Base-by-base conservation (phyloP, 2,113 vertebrate species). In the Leptobrachium leishanense region DNA sequence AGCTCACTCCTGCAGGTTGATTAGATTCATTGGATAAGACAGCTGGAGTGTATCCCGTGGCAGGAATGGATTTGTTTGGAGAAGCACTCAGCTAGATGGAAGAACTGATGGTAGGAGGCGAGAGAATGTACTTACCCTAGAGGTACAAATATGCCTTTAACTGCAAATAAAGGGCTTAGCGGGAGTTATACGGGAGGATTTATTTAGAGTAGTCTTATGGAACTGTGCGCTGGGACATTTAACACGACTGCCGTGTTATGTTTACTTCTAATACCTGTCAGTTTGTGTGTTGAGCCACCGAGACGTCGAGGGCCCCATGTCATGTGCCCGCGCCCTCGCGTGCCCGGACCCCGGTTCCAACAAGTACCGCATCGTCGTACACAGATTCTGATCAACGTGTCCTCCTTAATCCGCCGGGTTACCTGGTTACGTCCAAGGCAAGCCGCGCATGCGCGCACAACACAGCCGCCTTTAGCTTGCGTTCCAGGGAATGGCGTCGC, bases 1-100 rank as follows among this genome's bases (percentile, higher is more conserved):
- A 79, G 39, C 82, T 87, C 86, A 72, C 87, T 83, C 75, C 87
- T 83, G 88, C 84, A 86, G 82, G 86, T 55, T 90, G 87, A 91
- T 90, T 88, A 84, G 76, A 81, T 83, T 79, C 2, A 0, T 72
- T 82, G 81, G 77, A 1, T 79, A 72, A 84, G 68, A 76, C 62
- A 86, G 79, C 83, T 78, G 82, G 53, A 71, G 82, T 83, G 74
- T 85, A 59, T 81, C 84, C 79, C 79, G 75, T 82, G 82, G 43
- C 82, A 84, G 84, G 73, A 84, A 77, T 74, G 72, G 75, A 82
- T 5, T 43, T 31, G 44, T 84, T 15, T 81, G 74, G 75, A 79
- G 71, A 85, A 88, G 77, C 77, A 73, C 40, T 85, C 76, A 71
- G 84, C 0, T 81, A 83, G 83, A 43, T 0, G 2, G 83, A 77